Percentiles rank a stretch among this genome's conserved stretches.
Evolutionary conservation across 1,140 invertebrate genomes (phyloP).

Genomic region (Berghia stephanieae): DNA sequence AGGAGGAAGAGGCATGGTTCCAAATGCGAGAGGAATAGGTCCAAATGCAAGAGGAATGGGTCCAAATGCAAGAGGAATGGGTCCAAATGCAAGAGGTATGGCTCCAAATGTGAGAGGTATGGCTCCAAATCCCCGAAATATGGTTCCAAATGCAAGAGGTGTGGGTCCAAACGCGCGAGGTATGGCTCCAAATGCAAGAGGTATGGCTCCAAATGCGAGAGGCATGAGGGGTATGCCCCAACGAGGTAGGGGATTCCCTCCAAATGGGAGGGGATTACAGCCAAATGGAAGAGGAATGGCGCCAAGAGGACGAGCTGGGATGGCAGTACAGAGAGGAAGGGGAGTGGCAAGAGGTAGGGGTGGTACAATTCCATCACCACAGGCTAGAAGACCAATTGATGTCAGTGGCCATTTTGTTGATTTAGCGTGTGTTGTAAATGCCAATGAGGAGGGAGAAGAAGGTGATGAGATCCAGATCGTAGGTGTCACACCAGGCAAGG

Average conservation of each 20-base stretch:
- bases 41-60: no score
- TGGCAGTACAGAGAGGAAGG: no score
- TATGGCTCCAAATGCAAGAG: no score
- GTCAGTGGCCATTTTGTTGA: constrained; percentile 29
- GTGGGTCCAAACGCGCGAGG: no score
- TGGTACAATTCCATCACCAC: background rate
- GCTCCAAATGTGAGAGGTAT: background rate
- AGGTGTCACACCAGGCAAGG: constrained; percentile 26
- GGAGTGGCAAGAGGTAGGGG: no score
- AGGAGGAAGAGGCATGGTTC: background rate
- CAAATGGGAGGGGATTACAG: no score
- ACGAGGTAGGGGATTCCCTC: no score
- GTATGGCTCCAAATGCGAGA: no score
- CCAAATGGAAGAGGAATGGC: no score
- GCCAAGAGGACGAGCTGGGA: no score
- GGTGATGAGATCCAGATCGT: constrained; percentile 29
- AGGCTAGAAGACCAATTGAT: constrained; percentile 9
- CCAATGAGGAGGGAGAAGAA: background rate
- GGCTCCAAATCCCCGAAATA: background rate
- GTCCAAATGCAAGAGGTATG: background rate
- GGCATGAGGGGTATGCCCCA: no score
- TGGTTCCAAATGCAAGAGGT: no score
- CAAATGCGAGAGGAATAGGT: background rate
- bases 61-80: background rate
- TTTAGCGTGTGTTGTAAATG: constrained; percentile 21